Percentiles rank a stretch among this genome's conserved stretches.
These are phyloP conservation scores for Gastrophysa polygoni DNA, from an alignment of 2,888 invertebrate species.

Conservation along the genomic window DNA sequence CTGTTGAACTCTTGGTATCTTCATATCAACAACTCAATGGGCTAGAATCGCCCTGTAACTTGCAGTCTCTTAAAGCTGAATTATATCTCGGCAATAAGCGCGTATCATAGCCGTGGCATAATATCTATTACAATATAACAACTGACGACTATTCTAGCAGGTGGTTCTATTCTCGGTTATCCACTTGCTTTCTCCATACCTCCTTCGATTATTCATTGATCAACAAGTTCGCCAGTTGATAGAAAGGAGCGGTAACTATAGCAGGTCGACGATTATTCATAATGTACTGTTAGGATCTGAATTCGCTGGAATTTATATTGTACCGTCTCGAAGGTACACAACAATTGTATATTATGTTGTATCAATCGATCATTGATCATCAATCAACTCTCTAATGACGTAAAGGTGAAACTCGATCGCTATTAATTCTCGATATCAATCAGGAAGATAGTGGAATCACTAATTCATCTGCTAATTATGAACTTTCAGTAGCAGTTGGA, in stretches of 20 bases:
- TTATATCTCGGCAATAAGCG: neutral
- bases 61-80: neutral
- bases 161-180: conserved; percentile 39
- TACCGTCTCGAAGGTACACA: too few species aligned
- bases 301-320: too few species aligned
- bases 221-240: conserved; percentile 24
- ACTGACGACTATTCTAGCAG: conserved; percentile 36
- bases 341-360: too few species aligned
- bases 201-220: conserved; percentile 41
- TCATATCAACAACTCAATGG: too few species aligned
- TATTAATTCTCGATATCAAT: too few species aligned
- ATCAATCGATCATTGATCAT: too few species aligned
- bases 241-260: conserved; percentile 33
- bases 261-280: conserved; percentile 20
- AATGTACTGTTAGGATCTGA: conserved; percentile 25
- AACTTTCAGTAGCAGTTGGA: too few species aligned
- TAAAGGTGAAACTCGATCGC: too few species aligned
- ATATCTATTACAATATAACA: conserved; percentile 11
- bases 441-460: too few species aligned
- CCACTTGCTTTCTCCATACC: conserved; percentile 34
- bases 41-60: neutral
- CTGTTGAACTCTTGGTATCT: too few species aligned
- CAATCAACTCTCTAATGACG: too few species aligned
- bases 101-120: neutral
- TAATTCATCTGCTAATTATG: too few species aligned